A percentile compares a stretch with the other conserved stretches of the same genome.
These are phyloP conservation scores for Drosophila carrolli DNA, from an alignment of 1,140 invertebrate genomes.

Conservation along the genomic window DNA sequence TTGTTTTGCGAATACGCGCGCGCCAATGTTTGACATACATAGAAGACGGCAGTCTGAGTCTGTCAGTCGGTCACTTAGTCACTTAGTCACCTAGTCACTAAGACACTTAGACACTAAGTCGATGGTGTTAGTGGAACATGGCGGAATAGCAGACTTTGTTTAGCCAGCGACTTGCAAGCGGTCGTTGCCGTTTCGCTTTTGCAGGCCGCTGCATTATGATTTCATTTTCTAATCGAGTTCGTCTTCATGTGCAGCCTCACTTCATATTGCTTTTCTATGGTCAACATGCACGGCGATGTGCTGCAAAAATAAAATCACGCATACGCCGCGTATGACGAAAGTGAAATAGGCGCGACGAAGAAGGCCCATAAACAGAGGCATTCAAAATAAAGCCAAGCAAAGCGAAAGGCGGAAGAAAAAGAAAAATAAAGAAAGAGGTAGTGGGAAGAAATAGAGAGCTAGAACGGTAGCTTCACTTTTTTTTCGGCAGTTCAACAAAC, in stretches of 20 bases:
- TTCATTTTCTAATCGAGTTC: slow-evolving; percentile 72
- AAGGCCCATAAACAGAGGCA: slow-evolving; percentile 43
- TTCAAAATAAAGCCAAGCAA: slow-evolving; percentile 29
- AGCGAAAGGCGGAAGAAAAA: slow-evolving; percentile 42
- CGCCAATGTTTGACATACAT: slow-evolving; percentile 80
- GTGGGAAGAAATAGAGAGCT: slow-evolving; percentile 60
- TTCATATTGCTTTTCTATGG: slow-evolving; percentile 59
- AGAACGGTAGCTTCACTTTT: slow-evolving; percentile 72
- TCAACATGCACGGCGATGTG: slow-evolving; percentile 44
- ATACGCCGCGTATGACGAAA: slow-evolving; percentile 74
- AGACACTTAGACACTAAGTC: slow-evolving; percentile 15
- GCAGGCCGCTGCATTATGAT: slow-evolving; percentile 54
- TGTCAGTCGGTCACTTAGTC: slow-evolving; percentile 35
- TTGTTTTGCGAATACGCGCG: slow-evolving; percentile 41
- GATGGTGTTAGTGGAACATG: slow-evolving; percentile 52
- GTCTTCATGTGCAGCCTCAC: slow-evolving; percentile 50
- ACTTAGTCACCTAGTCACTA: slow-evolving; percentile 8
- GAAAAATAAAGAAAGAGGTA: slow-evolving; percentile 25
- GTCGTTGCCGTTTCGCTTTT: slow-evolving; percentile 75
- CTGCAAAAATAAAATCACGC: slow-evolving; percentile 70
- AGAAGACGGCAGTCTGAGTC: slow-evolving; percentile 50
- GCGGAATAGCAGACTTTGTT: slow-evolving; percentile 66
- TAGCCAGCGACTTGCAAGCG: slow-evolving; percentile 57
- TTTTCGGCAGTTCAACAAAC: slow-evolving; percentile 74
- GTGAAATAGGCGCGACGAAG: slow-evolving; percentile 59